Evolutionary conservation across 2,113 vertebrate genomes (phyloP), one percentile per base, ranked within the genome.

Genomic region (Synodontis membranacea): DNA sequence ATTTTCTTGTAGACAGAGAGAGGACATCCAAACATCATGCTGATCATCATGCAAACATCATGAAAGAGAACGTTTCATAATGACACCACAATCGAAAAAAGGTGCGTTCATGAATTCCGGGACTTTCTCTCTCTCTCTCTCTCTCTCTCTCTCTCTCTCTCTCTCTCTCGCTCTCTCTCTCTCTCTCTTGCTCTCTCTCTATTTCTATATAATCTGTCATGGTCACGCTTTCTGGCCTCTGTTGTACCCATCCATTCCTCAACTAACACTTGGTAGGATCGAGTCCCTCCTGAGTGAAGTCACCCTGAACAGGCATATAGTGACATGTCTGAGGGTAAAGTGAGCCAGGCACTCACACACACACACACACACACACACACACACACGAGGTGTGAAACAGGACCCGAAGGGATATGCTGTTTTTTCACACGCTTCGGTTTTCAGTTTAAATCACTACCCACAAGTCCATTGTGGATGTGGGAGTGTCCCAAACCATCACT

Each of bases 281-380:
- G 31, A 42, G 56, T 60, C 54, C 10, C 21, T 23, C 58, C 52
- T 34, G 48, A 82, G 79, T 62, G 37, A n/a, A 74, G 83, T 74
- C 83, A 84, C 83, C 52, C 83, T 75, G 83, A 75, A 84, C 31
- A 84, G 83, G 83, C 70, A 5, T 56, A 75, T 19, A 60, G 68
- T 17, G 25, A 31, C 50, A 58, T 60, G 37, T 60, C 52, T 56
- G 37, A 19, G 31, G 68, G 83, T 84, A 84, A 84, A 84, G 28
- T 84, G 52, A 84, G 83, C 17, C 80, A 37, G 1, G 6, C 79
- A 58, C 31, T 15, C 79, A 58, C 79, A 42, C 79, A 46, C 56
- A 58, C 78, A 80, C 52, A 80, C 75, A 78, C 75, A 50, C 74
- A 76, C 42, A 76, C 70, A 74, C 39, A 44, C 39, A 15, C 62